Base-by-base conservation (phyloP, 2,888 invertebrate genomes). In the Orchesellides sinensis region DNA sequence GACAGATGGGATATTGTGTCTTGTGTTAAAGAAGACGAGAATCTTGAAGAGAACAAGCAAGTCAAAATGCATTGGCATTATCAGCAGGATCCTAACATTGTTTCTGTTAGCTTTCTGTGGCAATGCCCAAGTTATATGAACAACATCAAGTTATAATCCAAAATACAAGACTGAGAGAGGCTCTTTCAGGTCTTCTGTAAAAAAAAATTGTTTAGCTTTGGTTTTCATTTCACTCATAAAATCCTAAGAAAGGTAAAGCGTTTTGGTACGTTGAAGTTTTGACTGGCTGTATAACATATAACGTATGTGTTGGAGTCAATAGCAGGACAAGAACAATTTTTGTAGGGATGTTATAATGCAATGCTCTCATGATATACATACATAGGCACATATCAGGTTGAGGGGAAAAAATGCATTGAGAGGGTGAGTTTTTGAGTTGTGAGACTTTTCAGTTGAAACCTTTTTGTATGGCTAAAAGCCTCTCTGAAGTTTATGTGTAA, bases 21-120 rank as follows among this genome's bases (percentile, higher is more conserved):
- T 82, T 75, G 81, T 82, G 49, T 72, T 74, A 35, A 59, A 65
- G 72, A 68, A 73, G 68, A 74, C 81, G 74, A 74, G 81, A 82
- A 82, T 82, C 81, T 82, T 75, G 61, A 82, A 75, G 69, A 63
- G 54, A 74, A 82, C 69, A 45, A 61, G 25, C 65, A 4, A 73
- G 81, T 82, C 81, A 82, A 82, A 35, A 54, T 82, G 63, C 74
- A 82, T 82, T 75, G 75, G 80, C 73, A 73, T 72, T 80, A 80
- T 80, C 80, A 40, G 68, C 59, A 80, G 66, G 63, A 77, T 68
- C 12, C 61, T 27, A 40, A 45, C 47, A 66, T 47, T 66, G 66
- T 47, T 66, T 29, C n/a, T 3, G 52, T 52, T 17, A 17, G 52
- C n/a, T 10, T 17, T 4, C 4, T 4, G 47, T 17, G 3, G 6